These are phyloP conservation scores for Phalacrocorax pelagicus DNA, from an alignment of 2,113 vertebrate genomes.

Conservation along the genomic window DNA sequence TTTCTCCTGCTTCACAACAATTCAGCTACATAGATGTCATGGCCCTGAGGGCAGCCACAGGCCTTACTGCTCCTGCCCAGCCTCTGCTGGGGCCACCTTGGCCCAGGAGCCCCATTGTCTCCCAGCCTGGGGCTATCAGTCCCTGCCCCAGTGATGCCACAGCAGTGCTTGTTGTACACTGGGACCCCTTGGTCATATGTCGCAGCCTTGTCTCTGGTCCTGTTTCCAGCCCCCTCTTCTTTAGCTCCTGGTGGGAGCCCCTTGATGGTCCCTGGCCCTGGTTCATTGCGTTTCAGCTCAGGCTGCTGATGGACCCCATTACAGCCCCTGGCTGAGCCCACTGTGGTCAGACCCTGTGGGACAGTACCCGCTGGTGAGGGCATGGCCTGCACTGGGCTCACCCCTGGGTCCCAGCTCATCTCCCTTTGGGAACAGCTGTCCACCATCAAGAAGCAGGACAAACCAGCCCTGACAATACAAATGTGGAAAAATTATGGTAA, in stretches of 20 bases:
- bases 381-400: neutral
- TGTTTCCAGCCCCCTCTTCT: neutral
- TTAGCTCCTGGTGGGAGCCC: neutral
- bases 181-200: rapidly evolving
- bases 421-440: neutral
- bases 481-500: neutral
- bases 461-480: neutral
- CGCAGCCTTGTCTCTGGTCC: rapidly evolving
- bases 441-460: neutral
- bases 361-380: rapidly evolving
- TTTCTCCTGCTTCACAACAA: neutral
- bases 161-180: neutral
- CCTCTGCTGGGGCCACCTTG: neutral
- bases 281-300: neutral
- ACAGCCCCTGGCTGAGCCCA: neutral
- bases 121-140: neutral
- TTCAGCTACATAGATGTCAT: neutral
- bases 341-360: neutral
- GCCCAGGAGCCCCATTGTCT: neutral
- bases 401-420: neutral
- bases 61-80: neutral
- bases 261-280: neutral
- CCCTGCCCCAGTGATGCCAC: no score
- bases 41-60: neutral
- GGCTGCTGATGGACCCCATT: neutral